Conservation (phyloP, 2,888 invertebrate species). For the Dryobota labecula region DNA sequence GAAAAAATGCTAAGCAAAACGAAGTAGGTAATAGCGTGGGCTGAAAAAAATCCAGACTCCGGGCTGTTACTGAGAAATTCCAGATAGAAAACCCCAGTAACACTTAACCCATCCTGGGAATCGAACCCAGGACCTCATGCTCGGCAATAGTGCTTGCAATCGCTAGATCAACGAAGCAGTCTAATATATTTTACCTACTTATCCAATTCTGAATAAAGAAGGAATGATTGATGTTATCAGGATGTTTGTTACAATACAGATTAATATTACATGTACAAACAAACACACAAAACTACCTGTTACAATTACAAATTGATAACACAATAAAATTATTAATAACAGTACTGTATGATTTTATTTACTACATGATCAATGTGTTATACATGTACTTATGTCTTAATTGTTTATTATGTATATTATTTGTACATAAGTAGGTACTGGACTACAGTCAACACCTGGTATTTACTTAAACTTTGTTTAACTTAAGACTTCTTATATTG, state of each 20-base stretch:
- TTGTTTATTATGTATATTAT: slow-evolving; percentile 46
- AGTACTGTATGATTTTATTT: slow-evolving; percentile 40
- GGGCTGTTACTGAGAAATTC: too few species aligned
- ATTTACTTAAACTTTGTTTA: slow-evolving; percentile 12
- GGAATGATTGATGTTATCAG: too few species aligned
- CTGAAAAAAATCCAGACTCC: too few species aligned
- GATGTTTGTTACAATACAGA: background rate
- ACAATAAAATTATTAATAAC: slow-evolving; percentile 45
- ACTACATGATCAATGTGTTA: slow-evolving; percentile 37
- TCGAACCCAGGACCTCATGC: too few species aligned
- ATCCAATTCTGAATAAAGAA: too few species aligned
- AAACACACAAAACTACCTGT: slow-evolving; percentile 17
- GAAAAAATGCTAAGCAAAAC: too few species aligned
- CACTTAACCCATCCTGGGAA: too few species aligned
- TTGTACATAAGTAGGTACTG: slow-evolving; percentile 13
- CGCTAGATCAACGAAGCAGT: too few species aligned
- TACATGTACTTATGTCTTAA: slow-evolving; percentile 30
- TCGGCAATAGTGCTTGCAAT: too few species aligned
- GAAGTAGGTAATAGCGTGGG: too few species aligned
- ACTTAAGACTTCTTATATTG: slow-evolving; percentile 2
- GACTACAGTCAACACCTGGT: slow-evolving; percentile 27
- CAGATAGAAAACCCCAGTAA: too few species aligned
- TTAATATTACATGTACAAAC: slow-evolving; percentile 15
- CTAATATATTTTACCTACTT: too few species aligned
- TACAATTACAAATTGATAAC: slow-evolving; percentile 19